Conservation (phyloP, 2,888 invertebrate species). For the Platynereis dumerilii region DNA sequence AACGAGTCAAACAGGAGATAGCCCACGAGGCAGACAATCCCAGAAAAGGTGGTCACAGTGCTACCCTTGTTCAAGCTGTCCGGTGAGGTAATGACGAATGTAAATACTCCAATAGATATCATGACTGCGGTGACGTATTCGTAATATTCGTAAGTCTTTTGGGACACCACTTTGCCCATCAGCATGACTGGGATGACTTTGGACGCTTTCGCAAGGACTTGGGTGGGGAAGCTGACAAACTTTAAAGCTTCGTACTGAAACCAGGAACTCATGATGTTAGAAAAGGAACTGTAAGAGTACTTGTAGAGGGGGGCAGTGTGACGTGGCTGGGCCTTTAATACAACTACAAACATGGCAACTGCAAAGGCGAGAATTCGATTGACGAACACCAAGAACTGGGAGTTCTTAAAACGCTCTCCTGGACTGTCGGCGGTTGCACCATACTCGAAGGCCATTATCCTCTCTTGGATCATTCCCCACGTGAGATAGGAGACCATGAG, state of each 20-base stretch:
- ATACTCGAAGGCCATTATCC: conserved; percentile 84
- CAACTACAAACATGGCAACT: conserved; percentile 43
- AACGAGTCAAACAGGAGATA: conserved; percentile 97
- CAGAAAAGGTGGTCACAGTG: conserved; percentile 80
- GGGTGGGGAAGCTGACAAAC: conserved; percentile 97
- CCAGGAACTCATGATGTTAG: conserved; percentile 98
- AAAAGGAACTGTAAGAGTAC: conserved; percentile 93
- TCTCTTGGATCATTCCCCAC: conserved; percentile 97
- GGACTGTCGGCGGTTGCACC: conserved; percentile 23
- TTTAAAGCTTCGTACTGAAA: conserved; percentile 99
- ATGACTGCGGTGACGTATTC: conserved; percentile 90
- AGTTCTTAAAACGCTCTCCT: conserved; percentile 77
- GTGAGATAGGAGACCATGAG: conserved; percentile 89
- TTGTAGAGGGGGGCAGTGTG: conserved; percentile 89
- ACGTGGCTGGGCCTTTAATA: conserved; percentile 44
- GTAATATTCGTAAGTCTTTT: conserved; percentile 83
- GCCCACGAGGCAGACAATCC: conserved; percentile 82
- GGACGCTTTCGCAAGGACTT: conserved; percentile 89
- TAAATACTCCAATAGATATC: conserved; percentile 90
- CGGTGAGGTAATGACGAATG: conserved; percentile 76
- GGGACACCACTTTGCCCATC: conserved; percentile 92
- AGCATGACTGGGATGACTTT: conserved; percentile 86
- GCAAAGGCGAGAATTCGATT: conserved; percentile 83
- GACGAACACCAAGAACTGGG: conserved; percentile 94
- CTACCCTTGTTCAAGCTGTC: conserved; percentile 70